Evolutionary conservation across 2,888 invertebrate species (phyloP), one percentile per base, ranked within the genome.

Genomic region (Netelia melanura): DNA sequence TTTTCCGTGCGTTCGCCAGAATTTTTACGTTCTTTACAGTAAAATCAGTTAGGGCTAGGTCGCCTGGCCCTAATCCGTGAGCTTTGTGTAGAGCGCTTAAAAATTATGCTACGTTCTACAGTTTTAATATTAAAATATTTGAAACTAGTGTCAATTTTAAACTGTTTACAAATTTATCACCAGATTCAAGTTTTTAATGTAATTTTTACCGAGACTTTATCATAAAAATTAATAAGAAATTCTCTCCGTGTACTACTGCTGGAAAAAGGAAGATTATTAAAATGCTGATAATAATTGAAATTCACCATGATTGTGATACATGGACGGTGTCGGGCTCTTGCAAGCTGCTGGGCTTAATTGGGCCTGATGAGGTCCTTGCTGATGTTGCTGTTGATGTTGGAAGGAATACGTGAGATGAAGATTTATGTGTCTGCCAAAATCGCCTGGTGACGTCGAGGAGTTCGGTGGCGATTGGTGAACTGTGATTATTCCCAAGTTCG

Each of bases 371-470:
- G 10, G 92, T 72, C 90, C 91, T 77, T 92, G 91, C 30, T 88
- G 89, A 83, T 88, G 87, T 70, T 92, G 96, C 71, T 96, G 95
- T 93, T 97, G 97, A 95, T 97, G 97, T 95, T 97, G 97, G 95
- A 97, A 97, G 88, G 97, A 97, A 94, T 98, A 98, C 67, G 97
- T 97, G 92, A 98, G 95, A 94, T 97, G 97, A 88, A 98, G 96
- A 95, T 98, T 98, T 95, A 98, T 97, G 93, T 97, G 97, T 91
- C 97, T 95, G 88, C 97, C 96, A 95, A 97, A 97, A 94, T 92
- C 92, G 25, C 89, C 90, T 56, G 88, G 90, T 61, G 89, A 92
- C 80, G 87, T 83, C 56, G 89, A 88, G n/a, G 91, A 91, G 84
- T 90, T 92, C 43, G 92, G 89, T n/a, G 92, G 88, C 64, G 92